Conservation (phyloP, 1,140 invertebrate species). For the Microvelia longipes region DNA sequence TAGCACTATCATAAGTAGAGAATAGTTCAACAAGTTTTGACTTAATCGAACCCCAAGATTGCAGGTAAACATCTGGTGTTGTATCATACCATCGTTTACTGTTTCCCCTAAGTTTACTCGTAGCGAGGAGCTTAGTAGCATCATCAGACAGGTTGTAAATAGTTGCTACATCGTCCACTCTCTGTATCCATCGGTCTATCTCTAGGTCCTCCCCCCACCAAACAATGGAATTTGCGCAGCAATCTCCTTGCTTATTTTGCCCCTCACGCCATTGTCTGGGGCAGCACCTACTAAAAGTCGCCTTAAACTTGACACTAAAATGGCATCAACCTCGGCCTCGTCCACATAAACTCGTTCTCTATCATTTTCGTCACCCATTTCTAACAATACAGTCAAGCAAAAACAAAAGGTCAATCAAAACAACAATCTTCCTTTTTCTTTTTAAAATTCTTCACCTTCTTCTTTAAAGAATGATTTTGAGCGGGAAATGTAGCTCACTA, state of each 20-base stretch:
- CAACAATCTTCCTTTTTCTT: no score
- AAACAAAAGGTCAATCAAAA: no score
- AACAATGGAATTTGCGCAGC: background rate
- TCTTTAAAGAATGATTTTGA: no score
- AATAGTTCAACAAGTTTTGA: background rate
- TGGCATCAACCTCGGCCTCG: background rate
- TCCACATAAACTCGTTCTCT: no score
- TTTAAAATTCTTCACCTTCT: no score
- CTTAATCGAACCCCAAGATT: background rate
- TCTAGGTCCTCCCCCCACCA: background rate
- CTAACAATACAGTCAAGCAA: no score
- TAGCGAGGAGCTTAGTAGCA: background rate
- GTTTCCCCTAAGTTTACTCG: background rate
- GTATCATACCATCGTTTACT: background rate
- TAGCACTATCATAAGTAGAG: background rate
- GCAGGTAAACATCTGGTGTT: no score
- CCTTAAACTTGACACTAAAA: background rate
- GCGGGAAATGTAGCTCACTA: no score
- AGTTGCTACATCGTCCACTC: background rate
- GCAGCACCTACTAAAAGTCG: background rate
- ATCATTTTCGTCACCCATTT: no score
- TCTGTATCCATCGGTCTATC: background rate
- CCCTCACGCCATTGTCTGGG: background rate
- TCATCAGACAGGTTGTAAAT: background rate
- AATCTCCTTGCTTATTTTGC: background rate